These are phyloP conservation scores for Acromyrmex echinatior DNA, from an alignment of 1,140 invertebrate species.

Conservation along the genomic window DNA sequence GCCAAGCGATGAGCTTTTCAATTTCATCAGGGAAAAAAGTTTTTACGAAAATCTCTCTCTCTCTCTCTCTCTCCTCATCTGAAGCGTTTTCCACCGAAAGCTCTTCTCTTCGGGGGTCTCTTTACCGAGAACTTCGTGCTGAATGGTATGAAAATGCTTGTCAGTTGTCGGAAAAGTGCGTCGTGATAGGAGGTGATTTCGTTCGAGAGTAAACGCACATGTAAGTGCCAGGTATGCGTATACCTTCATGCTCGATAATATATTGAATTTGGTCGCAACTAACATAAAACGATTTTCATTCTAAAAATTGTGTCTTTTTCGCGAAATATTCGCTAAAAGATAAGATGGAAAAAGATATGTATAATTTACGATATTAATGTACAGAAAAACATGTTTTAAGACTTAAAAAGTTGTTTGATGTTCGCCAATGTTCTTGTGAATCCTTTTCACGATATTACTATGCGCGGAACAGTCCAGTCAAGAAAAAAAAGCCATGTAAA, in stretches of 20 bases:
- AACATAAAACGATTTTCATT: constrained; percentile 29
- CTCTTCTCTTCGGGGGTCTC: constrained; percentile 25
- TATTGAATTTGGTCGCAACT: constrained; percentile 20
- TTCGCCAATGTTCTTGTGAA: constrained; percentile 20
- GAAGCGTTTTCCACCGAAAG: constrained; percentile 41
- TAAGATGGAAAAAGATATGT: neutral
- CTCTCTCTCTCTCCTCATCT: neutral
- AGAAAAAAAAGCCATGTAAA: constrained; percentile 59
- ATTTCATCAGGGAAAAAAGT: constrained; percentile 50
- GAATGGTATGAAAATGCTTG: constrained; percentile 61
- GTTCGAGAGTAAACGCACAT: constrained; percentile 33
- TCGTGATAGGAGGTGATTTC: constrained; percentile 46
- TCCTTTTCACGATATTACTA: constrained; percentile 52
- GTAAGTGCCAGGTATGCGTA: constrained; percentile 9
- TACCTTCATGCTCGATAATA: constrained; percentile 13
- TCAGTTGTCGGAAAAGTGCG: constrained; percentile 57
- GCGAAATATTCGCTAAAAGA: neutral
- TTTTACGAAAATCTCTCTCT: constrained; percentile 39
- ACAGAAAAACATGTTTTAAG: constrained; percentile 20
- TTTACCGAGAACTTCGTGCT: constrained; percentile 52
- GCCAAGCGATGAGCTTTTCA: constrained; percentile 40
- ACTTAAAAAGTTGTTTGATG: constrained; percentile 30
- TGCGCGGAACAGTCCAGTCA: constrained; percentile 7
- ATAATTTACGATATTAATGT: constrained; percentile 55
- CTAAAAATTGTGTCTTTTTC: constrained; percentile 5